Conservation (phyloP, 2,113 vertebrate genomes). For the Gymnorhina tibicen region DNA sequence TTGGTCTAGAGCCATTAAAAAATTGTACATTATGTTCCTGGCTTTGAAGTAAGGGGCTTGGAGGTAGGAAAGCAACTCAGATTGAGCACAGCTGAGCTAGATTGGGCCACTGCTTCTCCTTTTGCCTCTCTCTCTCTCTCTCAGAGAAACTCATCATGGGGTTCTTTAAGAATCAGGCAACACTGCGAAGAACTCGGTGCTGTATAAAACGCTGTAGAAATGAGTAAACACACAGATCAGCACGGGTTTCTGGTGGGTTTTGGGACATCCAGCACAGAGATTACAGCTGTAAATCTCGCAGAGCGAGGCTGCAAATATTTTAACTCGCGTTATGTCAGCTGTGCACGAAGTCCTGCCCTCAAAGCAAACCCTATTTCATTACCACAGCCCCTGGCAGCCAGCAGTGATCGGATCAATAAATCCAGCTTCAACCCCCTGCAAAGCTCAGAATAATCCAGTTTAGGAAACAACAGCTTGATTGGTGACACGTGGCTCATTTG, state of each 20-base stretch:
- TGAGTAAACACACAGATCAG: neutral
- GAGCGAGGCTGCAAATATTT: neutral
- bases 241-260: neutral
- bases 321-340: neutral
- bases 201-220: conserved; percentile 64
- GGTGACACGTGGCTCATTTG: neutral
- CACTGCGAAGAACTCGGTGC: conserved; percentile 75
- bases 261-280: neutral
- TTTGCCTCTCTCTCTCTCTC: conserved; percentile 26
- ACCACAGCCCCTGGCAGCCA: neutral
- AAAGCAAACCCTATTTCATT: neutral
- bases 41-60: conserved; percentile 98
- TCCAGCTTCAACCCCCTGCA: neutral
- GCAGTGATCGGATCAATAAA: neutral
- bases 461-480: neutral
- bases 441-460: neutral
- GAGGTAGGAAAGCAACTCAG: conserved; percentile 86
- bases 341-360: neutral
- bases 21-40: conserved; percentile 99
- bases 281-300: neutral
- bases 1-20: conserved; percentile 99
- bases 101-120: conserved; percentile 83
- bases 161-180: conserved; percentile 79
- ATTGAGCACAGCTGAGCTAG: conserved; percentile 90
- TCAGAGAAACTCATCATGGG: conserved; percentile 83